Evolutionary conservation across 2,797 vertebrate genomes (phyloP).

Genomic region (Coreius guichenoti): DNA sequence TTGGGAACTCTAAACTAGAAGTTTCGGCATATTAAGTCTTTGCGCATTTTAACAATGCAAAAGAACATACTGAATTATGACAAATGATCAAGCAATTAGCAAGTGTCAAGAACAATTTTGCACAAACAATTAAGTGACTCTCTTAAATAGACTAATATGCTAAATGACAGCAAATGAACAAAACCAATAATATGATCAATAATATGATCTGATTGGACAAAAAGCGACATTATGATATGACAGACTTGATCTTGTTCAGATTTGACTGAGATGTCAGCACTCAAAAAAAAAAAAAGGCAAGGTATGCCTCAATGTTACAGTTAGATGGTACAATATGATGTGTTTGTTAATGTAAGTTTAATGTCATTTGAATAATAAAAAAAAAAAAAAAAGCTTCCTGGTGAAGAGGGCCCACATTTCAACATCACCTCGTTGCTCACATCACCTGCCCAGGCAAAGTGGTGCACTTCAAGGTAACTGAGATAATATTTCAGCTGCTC

Average conservation of each 20-base stretch:
- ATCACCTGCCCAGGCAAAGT: slow-evolving; percentile 44
- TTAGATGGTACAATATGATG: not conserved
- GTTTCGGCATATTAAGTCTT: not conserved
- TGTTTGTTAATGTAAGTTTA: not conserved
- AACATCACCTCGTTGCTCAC: slow-evolving; percentile 15
- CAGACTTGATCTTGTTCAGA: not conserved
- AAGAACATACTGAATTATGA: not conserved
- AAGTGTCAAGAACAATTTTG: not conserved
- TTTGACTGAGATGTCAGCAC: not conserved
- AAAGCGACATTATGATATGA: not conserved
- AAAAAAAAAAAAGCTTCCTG: not conserved
- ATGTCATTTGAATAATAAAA: not conserved
- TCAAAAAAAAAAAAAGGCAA: not conserved
- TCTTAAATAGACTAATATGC: too few species aligned
- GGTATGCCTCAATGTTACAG: not conserved
- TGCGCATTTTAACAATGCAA: not conserved
- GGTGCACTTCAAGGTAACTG: slow-evolving; percentile 61
- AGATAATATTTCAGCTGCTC: slow-evolving; percentile 75
- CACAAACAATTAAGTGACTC: not conserved
- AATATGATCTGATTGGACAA: not conserved
- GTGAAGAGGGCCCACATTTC: not conserved
- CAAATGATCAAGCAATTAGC: not conserved
- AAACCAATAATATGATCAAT: not conserved
- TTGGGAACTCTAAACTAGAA: not conserved
- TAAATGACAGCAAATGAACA: not conserved